Evolutionary conservation across 2,113 vertebrate genomes (phyloP).

Genomic region (Xiphophorus hellerii): DNA sequence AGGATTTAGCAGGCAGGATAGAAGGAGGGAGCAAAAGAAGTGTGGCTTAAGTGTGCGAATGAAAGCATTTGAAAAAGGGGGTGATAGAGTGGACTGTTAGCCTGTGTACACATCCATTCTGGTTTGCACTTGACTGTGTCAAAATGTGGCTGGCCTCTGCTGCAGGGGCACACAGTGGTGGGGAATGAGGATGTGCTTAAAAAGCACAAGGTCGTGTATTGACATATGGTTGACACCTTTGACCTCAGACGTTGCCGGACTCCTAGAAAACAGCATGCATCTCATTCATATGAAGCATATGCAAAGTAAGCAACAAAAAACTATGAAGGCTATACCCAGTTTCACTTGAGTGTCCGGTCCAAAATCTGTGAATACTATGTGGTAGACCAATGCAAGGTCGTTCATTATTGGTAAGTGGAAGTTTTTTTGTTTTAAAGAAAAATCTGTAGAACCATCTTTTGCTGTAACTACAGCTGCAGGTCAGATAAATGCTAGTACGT

Average conservation of each 20-base stretch:
- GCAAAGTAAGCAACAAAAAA: conserved; percentile 21
- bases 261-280: conserved; percentile 23
- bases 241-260: conserved; percentile 19
- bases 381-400: no score
- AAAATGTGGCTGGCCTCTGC: conserved; percentile 26
- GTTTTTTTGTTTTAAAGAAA: no score
- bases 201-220: conserved; percentile 37
- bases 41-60: conserved; percentile 37
- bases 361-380: not conserved
- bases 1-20: conserved; percentile 44
- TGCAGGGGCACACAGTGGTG: conserved; percentile 16
- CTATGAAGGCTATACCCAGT: conserved; percentile 13
- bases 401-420: no score
- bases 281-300: conserved; percentile 38
- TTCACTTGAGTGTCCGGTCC: conserved; percentile 24
- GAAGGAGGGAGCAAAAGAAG: conserved; percentile 26
- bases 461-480: no score
- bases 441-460: no score
- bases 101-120: conserved; percentile 17
- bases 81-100: conserved; percentile 29
- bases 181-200: conserved; percentile 39
- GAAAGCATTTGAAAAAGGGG: conserved; percentile 14
- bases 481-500: no score
- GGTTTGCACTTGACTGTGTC: conserved; percentile 19
- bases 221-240: conserved; percentile 34